Evolutionary conservation across 2,797 vertebrate genomes (phyloP), one percentile per base, ranked within the genome.

Genomic region (Cynodonichthys magdalenae): DNA sequence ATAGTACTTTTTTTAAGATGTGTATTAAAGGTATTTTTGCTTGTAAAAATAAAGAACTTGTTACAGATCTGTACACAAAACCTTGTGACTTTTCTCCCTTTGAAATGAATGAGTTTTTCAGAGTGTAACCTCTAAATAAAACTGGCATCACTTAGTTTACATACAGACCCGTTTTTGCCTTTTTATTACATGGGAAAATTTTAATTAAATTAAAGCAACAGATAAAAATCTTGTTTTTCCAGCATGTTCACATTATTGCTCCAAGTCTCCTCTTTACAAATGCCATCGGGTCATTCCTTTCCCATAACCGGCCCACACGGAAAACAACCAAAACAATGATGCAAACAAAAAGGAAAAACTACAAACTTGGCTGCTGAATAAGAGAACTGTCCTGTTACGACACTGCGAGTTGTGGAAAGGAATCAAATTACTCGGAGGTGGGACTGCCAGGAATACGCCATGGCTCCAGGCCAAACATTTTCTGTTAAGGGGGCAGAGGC

Each of bases 111-210:
- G 89, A 63, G 87, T 88, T 68, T 42, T 81, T 55, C 61, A 79
- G 80, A 87, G 83, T 89, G 85, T 90, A 83, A 88, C 77, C 82
- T 82, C 72, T 55, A 66, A 92, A 91, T 91, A 92, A 90, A 91
- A 90, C 82, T 86, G 80, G 82, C 84, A 72, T 89, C 20, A 85
- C 82, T 74, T 90, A 90, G 89, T 92, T 91, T 88, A 67, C 69
- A 53, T 79, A 82, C 83, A n/a, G 47, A 63, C 56, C 42, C 45
- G 54, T 63, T 8, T 61, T 34, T 65, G 12, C 20, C 51, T 49
- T 41, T 48, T 15, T 69, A 63, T 19, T 12, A 44, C 28, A 12
- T 18, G 41, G 14, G 41, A 14, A 17, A 17, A 48, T 15, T 34
- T 48, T 47, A 14, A 17, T 3, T 4, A 48, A 15, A 31, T 48